These are phyloP conservation scores for Thalpophila matura DNA, from an alignment of 2,888 invertebrate genomes.

Conservation along the genomic window DNA sequence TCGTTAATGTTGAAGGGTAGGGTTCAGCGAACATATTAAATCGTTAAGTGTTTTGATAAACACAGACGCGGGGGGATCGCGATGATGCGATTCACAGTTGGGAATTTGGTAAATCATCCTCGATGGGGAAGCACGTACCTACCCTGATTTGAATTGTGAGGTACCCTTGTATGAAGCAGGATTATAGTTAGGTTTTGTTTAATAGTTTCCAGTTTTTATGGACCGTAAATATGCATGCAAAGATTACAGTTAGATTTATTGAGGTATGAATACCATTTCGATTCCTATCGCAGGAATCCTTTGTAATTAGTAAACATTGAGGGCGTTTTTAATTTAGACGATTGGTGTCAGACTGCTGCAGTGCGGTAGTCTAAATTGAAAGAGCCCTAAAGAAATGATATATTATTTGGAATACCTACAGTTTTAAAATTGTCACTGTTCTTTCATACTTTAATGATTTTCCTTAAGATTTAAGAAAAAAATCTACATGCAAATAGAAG, in stretches of 20 bases:
- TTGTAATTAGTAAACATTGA: background rate
- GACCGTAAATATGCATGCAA: conserved; percentile 18
- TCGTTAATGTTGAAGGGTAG: conserved; percentile 75
- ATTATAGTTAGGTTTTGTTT: conserved; percentile 43
- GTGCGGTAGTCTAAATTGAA: too few species aligned
- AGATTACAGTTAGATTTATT: conserved; percentile 39
- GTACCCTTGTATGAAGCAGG: conserved; percentile 46
- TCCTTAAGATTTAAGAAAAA: conserved; percentile 7
- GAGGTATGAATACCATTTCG: conserved; percentile 24
- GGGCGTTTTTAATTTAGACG: too few species aligned
- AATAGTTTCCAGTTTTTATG: conserved; percentile 43
- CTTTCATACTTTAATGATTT: background rate
- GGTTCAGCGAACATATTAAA: conserved; percentile 88
- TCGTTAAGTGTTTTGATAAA: conserved; percentile 91
- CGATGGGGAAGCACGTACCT: conserved; percentile 77
- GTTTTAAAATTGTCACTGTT: background rate
- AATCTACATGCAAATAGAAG: conserved; percentile 22
- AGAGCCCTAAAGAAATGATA: too few species aligned
- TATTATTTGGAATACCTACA: background rate
- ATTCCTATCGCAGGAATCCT: conserved; percentile 8
- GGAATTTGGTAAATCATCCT: conserved; percentile 85
- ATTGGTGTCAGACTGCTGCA: too few species aligned
- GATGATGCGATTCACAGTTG: conserved; percentile 83
- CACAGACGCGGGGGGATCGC: conserved; percentile 84
- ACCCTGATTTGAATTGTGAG: conserved; percentile 68